phyloP scores from a whole-genome alignment of 2,888 invertebrate genomes.

The Cremastinae sp. region DNA sequence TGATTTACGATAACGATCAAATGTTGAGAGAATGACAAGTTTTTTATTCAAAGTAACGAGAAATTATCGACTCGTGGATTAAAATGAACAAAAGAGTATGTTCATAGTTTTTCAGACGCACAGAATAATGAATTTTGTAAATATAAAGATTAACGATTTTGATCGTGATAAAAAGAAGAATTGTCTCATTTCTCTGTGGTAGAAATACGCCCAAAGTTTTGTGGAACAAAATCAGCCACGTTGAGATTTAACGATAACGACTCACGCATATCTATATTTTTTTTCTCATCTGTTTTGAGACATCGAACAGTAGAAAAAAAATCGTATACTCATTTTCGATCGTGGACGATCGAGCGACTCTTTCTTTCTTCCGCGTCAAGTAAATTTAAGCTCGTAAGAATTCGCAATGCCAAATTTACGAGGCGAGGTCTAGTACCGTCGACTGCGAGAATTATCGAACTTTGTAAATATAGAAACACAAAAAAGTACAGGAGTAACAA shows the following conservation, averaged over 20 bases:
- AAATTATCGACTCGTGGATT: not conserved
- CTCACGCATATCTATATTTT: constrained; percentile 36
- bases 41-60: constrained; percentile 1
- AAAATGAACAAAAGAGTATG: not conserved
- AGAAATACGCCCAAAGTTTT: constrained; percentile 7
- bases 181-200: constrained; percentile 6
- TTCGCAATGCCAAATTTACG: constrained; percentile 62
- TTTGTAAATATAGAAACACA: constrained; percentile 52
- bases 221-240: constrained; percentile 34
- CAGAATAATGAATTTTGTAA: constrained; percentile 48
- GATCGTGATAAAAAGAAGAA: constrained; percentile 27
- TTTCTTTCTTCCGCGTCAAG: constrained; percentile 7
- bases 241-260: constrained; percentile 30
- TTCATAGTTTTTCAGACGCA: constrained; percentile 29
- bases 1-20: no score
- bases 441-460: constrained; percentile 48
- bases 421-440: constrained; percentile 29
- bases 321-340: constrained; percentile 26
- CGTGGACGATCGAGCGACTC: constrained; percentile 37
- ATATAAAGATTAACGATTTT: constrained; percentile 14
- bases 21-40: no score
- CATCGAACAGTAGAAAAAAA: constrained; percentile 1
- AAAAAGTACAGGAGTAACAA: constrained; percentile 2
- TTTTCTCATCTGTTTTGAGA: constrained; percentile 22
- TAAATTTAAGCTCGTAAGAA: constrained; percentile 54